These are phyloP conservation scores for Agapornis canus DNA, from an alignment of 2,797 vertebrate species.

Conservation along the genomic window DNA sequence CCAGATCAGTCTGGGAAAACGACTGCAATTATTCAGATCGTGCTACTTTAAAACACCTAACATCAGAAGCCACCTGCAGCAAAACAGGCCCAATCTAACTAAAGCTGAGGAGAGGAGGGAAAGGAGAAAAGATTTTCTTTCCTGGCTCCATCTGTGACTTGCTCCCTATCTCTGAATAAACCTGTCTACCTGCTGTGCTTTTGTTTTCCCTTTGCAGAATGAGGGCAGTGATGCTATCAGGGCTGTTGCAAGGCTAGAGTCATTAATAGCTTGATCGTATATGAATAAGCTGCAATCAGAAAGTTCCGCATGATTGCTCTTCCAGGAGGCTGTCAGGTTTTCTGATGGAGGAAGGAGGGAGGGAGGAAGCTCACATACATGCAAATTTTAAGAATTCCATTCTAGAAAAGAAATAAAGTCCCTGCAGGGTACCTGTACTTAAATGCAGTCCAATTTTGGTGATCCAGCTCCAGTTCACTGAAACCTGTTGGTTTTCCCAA, in stretches of 20 bases:
- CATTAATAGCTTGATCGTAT: neutral
- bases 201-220: neutral
- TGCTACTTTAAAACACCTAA: constrained; percentile 5
- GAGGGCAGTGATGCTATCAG: neutral
- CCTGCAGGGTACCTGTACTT: neutral
- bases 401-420: neutral
- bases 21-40: constrained; percentile 62
- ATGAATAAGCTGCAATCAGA: neutral
- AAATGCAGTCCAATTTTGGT: neutral
- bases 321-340: neutral
- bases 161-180: neutral
- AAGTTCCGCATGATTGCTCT: neutral
- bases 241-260: neutral
- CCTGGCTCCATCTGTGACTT: neutral
- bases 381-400: neutral
- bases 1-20: constrained; percentile 49
- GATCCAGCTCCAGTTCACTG: neutral
- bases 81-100: neutral
- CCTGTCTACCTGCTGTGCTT: neutral
- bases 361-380: neutral
- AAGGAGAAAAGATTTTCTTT: neutral
- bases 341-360: neutral
- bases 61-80: constrained; percentile 37
- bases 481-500: constrained; percentile 12
- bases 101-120: neutral